phyloP scores from a whole-genome alignment of 2,113 vertebrate genomes.

The Crotalus helleri region DNA sequence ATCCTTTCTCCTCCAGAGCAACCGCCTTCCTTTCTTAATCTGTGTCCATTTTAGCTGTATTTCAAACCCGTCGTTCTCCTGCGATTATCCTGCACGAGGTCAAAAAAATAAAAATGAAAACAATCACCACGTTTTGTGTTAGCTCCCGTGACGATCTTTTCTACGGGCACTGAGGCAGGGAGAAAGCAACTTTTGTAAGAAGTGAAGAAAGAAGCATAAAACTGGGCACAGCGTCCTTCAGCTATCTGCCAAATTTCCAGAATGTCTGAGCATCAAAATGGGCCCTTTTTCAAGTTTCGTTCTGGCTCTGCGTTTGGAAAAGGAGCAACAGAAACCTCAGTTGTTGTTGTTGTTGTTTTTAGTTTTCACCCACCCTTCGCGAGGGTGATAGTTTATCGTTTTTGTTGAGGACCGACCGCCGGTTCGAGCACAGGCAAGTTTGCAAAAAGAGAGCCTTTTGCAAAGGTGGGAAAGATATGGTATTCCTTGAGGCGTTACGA shows the following conservation, averaged over 20 bases:
- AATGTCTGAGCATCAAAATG: background rate
- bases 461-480: background rate
- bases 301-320: background rate
- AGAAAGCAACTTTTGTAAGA: background rate
- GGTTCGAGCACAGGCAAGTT: background rate
- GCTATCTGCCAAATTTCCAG: background rate
- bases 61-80: background rate
- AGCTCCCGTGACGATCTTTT: background rate
- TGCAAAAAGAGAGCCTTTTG: background rate
- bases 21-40: background rate
- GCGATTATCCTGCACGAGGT: background rate
- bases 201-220: background rate
- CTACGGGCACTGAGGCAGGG: background rate
- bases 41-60: too few relatives aligned
- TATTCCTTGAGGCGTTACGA: background rate
- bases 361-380: background rate
- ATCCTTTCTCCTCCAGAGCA: background rate
- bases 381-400: background rate
- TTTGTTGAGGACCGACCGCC: background rate
- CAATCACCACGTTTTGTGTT: background rate
- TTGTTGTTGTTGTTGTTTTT: background rate
- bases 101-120: background rate
- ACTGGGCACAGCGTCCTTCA: background rate
- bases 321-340: background rate
- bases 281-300: background rate